phyloP scores from a whole-genome alignment of 2,797 vertebrate genomes.

The Spinus olivaceus region DNA sequence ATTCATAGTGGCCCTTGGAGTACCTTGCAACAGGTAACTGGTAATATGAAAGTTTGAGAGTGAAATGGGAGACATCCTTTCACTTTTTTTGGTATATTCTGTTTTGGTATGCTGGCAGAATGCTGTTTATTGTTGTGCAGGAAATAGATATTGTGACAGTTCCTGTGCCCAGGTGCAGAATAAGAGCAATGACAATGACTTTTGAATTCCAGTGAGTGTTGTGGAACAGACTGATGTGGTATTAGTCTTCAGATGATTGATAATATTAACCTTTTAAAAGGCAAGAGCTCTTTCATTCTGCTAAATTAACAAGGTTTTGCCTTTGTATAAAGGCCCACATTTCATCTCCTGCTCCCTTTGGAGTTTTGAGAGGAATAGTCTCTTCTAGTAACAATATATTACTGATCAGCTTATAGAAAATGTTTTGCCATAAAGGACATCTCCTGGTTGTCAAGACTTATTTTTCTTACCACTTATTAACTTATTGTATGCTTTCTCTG shows the following conservation, averaged over 20 bases:
- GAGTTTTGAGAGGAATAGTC: neutral
- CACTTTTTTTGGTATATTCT: neutral
- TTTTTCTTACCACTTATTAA: neutral
- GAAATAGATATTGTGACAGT: neutral
- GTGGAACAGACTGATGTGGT: neutral
- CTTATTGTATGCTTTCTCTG: neutral
- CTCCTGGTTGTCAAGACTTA: neutral
- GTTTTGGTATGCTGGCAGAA: neutral
- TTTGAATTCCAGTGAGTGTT: neutral
- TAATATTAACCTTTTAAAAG: neutral
- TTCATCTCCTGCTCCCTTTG: neutral
- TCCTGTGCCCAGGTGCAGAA: neutral
- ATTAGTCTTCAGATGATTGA: neutral
- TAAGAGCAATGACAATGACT: neutral
- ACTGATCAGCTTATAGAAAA: neutral
- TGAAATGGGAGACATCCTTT: neutral
- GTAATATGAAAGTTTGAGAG: neutral
- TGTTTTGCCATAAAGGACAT: neutral
- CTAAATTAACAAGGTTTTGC: neutral
- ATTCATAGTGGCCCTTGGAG: constrained; percentile 75
- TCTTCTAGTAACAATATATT: neutral
- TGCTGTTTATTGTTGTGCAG: neutral
- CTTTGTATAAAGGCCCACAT: neutral
- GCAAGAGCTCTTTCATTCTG: neutral
- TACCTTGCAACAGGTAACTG: constrained; percentile 83